phyloP scores from a whole-genome alignment of 2,113 vertebrate genomes.

The Pituophis catenifer region DNA sequence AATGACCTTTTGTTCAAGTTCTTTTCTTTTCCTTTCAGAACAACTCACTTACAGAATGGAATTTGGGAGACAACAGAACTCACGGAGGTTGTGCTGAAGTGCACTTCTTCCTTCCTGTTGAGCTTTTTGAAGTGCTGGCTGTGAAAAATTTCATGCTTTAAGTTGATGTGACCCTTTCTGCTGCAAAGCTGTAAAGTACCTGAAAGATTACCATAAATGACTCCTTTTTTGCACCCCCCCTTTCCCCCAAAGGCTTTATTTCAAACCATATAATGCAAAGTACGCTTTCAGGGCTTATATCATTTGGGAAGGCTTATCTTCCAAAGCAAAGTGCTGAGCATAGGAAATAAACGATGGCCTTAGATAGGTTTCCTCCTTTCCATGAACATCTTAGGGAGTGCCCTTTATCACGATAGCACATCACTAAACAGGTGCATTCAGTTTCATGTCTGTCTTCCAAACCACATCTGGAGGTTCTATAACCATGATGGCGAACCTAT shows the following conservation, averaged over 20 bases:
- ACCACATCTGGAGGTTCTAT: not conserved
- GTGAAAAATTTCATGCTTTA: slow-evolving; percentile 34
- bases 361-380: not conserved
- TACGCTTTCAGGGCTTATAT: not conserved
- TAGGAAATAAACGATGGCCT: too few relatives aligned
- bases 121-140: slow-evolving; percentile 34
- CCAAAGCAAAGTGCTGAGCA: not conserved
- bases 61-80: slow-evolving; percentile 49
- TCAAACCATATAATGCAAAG: slow-evolving; percentile 16
- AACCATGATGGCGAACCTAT: too few relatives aligned
- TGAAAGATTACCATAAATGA: slow-evolving; percentile 37
- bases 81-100: slow-evolving; percentile 41
- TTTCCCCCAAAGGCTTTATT: slow-evolving; percentile 10
- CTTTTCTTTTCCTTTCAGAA: slow-evolving; percentile 43
- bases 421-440: not conserved
- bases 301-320: not conserved
- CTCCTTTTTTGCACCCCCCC: slow-evolving; percentile 1
- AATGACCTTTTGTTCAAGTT: not conserved
- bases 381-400: not conserved
- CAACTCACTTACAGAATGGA: slow-evolving; percentile 57
- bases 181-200: slow-evolving; percentile 37
- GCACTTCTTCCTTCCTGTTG: slow-evolving; percentile 31
- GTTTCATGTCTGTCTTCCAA: not conserved
- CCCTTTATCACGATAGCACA: too few relatives aligned
- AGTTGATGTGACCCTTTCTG: slow-evolving; percentile 43